Percentiles rank a stretch among this genome's conserved stretches.
Evolutionary conservation across 2,888 invertebrate genomes (phyloP).

Genomic region (Hyles lineata): DNA sequence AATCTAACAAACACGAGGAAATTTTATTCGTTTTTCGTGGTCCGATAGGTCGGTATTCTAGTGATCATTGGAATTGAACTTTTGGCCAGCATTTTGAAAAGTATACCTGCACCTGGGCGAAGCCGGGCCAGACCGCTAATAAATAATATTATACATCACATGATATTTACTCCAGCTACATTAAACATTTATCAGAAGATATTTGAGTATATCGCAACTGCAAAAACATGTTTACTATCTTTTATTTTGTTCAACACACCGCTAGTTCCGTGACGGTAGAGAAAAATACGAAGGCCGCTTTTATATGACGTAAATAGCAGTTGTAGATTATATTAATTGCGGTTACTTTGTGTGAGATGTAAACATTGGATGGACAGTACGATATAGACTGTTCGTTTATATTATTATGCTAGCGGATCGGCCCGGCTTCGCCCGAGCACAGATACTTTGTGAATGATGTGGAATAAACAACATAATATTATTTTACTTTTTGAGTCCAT

Average conservation of each 20-base stretch:
- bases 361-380: background rate
- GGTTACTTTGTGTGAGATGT: background rate
- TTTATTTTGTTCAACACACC: background rate
- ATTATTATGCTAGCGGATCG: background rate
- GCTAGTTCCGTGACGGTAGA: background rate
- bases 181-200: too few relatives aligned
- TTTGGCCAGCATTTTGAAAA: too few relatives aligned
- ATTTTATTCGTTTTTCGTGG: too few relatives aligned
- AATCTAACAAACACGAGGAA: too few relatives aligned
- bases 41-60: too few relatives aligned
- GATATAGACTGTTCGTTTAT: background rate
- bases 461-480: too few relatives aligned
- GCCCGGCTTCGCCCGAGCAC: too few relatives aligned
- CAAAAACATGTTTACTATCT: background rate
- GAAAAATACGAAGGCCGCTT: background rate
- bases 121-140: too few relatives aligned
- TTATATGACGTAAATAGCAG: constrained; percentile 3
- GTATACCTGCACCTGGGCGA: too few relatives aligned
- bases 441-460: too few relatives aligned
- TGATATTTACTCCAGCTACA: background rate
- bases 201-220: background rate
- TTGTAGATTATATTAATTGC: background rate
- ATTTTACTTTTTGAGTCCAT: too few relatives aligned
- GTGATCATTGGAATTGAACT: too few relatives aligned
- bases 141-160: background rate